A percentile compares a stretch with the other conserved stretches of the same genome.
phyloP scores from a whole-genome alignment of 2,888 invertebrate species.

The Mesorhabditis belari region DNA sequence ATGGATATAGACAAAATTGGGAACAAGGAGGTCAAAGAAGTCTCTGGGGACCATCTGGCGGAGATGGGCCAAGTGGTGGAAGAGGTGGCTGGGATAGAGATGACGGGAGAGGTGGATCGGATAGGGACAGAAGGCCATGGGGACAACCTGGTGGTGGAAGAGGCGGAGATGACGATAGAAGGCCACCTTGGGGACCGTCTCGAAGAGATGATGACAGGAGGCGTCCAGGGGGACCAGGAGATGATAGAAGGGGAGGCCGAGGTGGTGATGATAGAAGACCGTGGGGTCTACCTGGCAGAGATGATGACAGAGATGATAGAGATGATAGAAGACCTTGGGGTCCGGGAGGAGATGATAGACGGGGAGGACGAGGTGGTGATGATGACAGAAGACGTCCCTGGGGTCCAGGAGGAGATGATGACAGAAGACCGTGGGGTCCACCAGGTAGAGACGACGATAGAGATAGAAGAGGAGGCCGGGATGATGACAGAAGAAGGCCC shows the following conservation, averaged over 20 bases:
- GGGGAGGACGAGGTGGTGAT: no score
- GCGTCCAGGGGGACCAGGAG: background rate
- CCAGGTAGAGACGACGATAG: no score
- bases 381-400: no score
- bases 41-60: background rate
- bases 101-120: background rate
- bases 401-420: no score
- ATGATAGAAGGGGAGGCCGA: background rate
- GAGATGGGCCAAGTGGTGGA: background rate
- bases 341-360: no score
- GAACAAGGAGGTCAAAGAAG: background rate
- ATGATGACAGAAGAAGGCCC: no score
- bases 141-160: background rate
- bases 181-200: background rate
- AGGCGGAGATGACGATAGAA: background rate
- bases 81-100: background rate
- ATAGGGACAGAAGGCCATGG: no score
- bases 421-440: no score
- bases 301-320: no score
- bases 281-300: no score
- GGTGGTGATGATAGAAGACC: background rate
- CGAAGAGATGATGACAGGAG: background rate
- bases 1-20: background rate
- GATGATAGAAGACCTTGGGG: background rate
- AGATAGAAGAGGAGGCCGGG: no score